Evolutionary conservation across 2,113 vertebrate genomes (phyloP).

Genomic region (Camelus bactrianus): DNA sequence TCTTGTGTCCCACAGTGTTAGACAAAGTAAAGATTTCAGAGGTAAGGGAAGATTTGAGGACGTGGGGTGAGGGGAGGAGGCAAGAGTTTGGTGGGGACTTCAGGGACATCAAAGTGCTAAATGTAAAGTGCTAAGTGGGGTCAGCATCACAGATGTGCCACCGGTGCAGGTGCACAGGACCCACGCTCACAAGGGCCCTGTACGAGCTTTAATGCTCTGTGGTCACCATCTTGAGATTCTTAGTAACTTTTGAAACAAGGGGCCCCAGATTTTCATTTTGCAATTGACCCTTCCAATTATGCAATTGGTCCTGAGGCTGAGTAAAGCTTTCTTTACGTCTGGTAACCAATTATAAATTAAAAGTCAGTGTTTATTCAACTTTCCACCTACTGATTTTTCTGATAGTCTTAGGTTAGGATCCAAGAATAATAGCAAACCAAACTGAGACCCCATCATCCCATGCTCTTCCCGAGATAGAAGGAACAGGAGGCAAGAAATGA

Average conservation of each 20-base stretch:
- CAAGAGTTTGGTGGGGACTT: not conserved
- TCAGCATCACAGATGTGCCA: not conserved
- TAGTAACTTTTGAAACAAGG: not conserved
- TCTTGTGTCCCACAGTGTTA: not conserved
- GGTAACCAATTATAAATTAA: not conserved
- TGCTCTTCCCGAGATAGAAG: not conserved
- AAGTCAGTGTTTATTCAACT: conserved; percentile 4
- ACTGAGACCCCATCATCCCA: not conserved
- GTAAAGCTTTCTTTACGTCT: not conserved
- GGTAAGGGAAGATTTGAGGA: not conserved
- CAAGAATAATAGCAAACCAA: not conserved
- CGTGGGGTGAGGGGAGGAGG: rapidly evolving
- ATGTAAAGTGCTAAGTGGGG: rapidly evolving
- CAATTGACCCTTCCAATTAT: not conserved
- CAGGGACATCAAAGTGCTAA: not conserved
- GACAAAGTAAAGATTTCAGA: not conserved
- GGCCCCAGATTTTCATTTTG: not conserved
- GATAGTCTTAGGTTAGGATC: not conserved
- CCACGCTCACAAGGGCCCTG: not conserved
- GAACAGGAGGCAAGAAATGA: not conserved
- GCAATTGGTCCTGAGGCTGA: not conserved
- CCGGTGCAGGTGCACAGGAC: not conserved
- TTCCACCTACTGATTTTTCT: not conserved
- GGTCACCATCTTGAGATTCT: not conserved
- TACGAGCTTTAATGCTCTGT: not conserved